phyloP scores from a whole-genome alignment of 2,113 vertebrate species.

The Halichoerus grypus region DNA sequence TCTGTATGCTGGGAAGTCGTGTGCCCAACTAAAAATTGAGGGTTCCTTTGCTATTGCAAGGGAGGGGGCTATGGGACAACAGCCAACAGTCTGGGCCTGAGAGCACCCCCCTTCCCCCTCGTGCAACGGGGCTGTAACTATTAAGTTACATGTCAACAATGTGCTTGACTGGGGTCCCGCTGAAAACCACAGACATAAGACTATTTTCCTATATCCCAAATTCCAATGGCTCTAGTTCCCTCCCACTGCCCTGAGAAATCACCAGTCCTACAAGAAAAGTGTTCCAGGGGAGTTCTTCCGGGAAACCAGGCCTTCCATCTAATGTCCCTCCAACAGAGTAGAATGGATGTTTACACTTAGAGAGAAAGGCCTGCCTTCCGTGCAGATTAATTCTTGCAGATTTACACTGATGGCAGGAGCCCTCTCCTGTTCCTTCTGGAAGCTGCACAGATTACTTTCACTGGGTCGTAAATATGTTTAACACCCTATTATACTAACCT shows the following conservation, averaged over 20 bases:
- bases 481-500: conserved; percentile 80
- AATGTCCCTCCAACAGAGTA: neutral
- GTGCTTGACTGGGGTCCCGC: conserved; percentile 23
- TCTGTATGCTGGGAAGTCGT: neutral
- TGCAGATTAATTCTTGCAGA: neutral
- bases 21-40: neutral
- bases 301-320: conserved; percentile 36
- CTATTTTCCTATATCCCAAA: conserved; percentile 47
- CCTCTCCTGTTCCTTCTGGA: conserved; percentile 61
- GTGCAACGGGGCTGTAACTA: neutral
- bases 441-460: conserved; percentile 66
- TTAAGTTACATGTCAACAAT: conserved; percentile 44
- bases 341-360: neutral
- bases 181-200: conserved; percentile 58
- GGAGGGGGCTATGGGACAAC: neutral
- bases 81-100: neutral
- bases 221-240: conserved; percentile 14
- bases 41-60: neutral
- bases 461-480: conserved; percentile 78
- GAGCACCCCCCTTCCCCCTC: neutral
- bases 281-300: neutral
- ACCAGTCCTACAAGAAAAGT: neutral
- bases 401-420: conserved; percentile 65
- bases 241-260: conserved; percentile 23
- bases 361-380: neutral